Base-by-base conservation (phyloP, 1,140 invertebrate species). In the Oscheius sp. region DNA sequence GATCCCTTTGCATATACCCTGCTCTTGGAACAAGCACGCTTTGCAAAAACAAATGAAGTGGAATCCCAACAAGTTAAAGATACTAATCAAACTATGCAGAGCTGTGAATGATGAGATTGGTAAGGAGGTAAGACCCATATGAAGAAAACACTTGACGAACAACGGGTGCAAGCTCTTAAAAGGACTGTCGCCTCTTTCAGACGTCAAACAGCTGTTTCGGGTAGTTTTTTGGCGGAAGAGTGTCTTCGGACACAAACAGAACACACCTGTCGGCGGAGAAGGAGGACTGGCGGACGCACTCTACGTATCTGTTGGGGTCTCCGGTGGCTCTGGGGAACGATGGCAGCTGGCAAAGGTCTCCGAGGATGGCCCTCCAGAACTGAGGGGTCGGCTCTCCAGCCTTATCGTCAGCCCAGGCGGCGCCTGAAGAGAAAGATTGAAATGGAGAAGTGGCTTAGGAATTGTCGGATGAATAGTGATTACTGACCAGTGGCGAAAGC, bases 321-420 rank as follows among this genome's bases (percentile, higher is more conserved):
- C 67, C 79, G 26, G 79, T 80, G 45, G 79, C 79, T 42, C 75
- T 63, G 38, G 79, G 79, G 58, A 80, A 79, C n/a, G 77, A 63
- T 13, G 79, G 79, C 36, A 80, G 65, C 66, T 80, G 79, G 55
- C 79, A 80, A 63, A 80, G 79, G 75, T 80, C 79, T 29, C 79
- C 79, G n/a, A 80, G 72, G 67, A 81, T 78, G 32, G 79, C 79
- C 46, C 75, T 76, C 79, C 79, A 80, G 59, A 79, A 80, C 59
- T 77, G 62, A n/a, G 68, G 75, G 28, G 71, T 62, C 32, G 58
- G 61, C 32, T 76, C 74, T 4, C 72, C 72, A 59, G 38, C 34
- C 42, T 74, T 74, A 23, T 35, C 46, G 35, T 36, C 49, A 42
- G 65, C 68, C 61, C 32, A 68, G 28, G 61, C 32, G n/a, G 62